Percentiles rank a stretch among this genome's conserved stretches.
Evolutionary conservation across 1,140 invertebrate genomes (phyloP).

Genomic region (Trichonephila clavipes): DNA sequence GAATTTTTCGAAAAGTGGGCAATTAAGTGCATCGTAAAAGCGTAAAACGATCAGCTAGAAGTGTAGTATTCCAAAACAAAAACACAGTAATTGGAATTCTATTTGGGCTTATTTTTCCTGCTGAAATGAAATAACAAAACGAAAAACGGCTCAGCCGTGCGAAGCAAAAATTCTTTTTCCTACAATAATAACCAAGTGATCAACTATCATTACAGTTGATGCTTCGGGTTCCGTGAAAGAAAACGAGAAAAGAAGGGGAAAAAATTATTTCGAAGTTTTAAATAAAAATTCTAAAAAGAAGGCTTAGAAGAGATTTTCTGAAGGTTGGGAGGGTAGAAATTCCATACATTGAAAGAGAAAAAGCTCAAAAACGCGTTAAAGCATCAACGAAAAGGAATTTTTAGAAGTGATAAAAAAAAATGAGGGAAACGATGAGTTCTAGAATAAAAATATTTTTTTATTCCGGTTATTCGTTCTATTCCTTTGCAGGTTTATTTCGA

Average conservation of each 20-base stretch:
- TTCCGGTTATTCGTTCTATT: background rate
- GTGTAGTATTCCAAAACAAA: background rate
- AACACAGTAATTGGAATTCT: slow-evolving; percentile 10
- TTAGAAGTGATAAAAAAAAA: background rate
- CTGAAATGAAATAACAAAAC: background rate
- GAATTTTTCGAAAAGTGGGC: background rate
- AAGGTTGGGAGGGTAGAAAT: background rate
- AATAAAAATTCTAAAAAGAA: slow-evolving; percentile 3
- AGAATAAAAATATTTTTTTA: background rate
- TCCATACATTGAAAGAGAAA: background rate
- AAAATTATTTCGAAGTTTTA: background rate
- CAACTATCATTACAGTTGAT: slow-evolving; percentile 3
- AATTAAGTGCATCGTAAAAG: background rate
- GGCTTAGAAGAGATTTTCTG: background rate
- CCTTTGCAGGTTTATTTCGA: background rate
- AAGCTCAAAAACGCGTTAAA: background rate
- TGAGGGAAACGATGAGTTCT: background rate
- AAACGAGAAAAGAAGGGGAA: background rate
- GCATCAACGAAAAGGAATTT: background rate
- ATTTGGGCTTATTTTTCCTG: background rate
- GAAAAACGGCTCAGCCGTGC: background rate
- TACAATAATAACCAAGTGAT: slow-evolving; percentile 6
- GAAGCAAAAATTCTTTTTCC: background rate
- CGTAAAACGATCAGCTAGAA: background rate
- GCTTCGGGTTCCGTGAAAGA: background rate